Evolutionary conservation across 2,113 vertebrate genomes (phyloP), one percentile per base, ranked within the genome.

Genomic region (Anolis sagrei): DNA sequence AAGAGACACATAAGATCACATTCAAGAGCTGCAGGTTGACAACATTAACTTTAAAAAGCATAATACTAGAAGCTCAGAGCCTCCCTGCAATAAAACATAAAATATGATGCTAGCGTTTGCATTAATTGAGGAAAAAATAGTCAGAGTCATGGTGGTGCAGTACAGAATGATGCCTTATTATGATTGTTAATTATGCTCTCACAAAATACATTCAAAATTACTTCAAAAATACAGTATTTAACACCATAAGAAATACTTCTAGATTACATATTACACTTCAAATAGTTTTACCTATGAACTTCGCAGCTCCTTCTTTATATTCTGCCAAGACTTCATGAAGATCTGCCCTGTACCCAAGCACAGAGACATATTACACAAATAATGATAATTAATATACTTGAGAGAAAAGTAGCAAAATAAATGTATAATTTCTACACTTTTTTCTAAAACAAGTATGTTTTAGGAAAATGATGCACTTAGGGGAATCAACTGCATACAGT

Each of bases 271-370:
- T 27, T 14, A 27, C 4, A n/a, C n/a, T 87, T 74, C 84, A 44
- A 44, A 4, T 21, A 70, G 18, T 58, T 89, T 96, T 95, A 99
- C 99, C 99, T 97, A 98, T 96, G 95, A 99, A 99, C 86, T 97
- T 98, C 64, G 94, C 96, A 93, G 97, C 95, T 94, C 99, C 98
- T 91, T 97, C 96, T 89, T 98, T 98, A 92, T 97, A 99, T 70
- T 98, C 98, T 91, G 97, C 97, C 94, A 99, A 92, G n/a, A 98
- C 97, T 0, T 99, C 98, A 64, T 97, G 97, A 89, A 99, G 97
- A 86, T 99, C 98, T 91, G 96, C 97, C 87, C 99, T 99, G 86
- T 75, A 92, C 86, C 19, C 76, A 93, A 91, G 94, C 1, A 94
- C 0, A 94, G 81, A 64, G 25, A 34, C 21, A 90, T 0, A 21